phyloP scores from a whole-genome alignment of 2,888 invertebrate genomes.

The Tetragnatha montana region DNA sequence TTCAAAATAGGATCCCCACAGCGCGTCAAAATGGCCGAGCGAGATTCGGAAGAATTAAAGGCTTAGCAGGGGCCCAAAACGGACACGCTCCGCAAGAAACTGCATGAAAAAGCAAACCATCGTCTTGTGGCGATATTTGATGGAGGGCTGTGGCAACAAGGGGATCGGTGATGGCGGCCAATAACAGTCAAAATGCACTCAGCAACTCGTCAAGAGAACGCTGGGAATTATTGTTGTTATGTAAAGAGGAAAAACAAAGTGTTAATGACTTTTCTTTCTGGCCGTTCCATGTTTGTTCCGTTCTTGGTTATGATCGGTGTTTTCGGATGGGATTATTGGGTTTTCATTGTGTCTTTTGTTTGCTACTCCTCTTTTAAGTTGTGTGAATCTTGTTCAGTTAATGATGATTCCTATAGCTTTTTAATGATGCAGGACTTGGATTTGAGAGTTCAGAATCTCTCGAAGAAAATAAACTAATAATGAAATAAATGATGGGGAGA shows the following conservation, averaged over 20 bases:
- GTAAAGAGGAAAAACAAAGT: slow-evolving; percentile 13
- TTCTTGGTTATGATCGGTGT: slow-evolving; percentile 5
- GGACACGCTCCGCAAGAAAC: slow-evolving; percentile 41
- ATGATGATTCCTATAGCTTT: too few relatives aligned
- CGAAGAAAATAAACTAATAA: too few relatives aligned
- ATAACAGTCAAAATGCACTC: slow-evolving; percentile 63
- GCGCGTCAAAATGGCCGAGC: slow-evolving; percentile 53
- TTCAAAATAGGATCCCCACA: slow-evolving; percentile 26
- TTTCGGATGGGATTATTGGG: too few relatives aligned
- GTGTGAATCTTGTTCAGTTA: too few relatives aligned
- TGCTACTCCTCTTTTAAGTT: too few relatives aligned
- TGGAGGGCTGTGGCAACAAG: slow-evolving; percentile 27
- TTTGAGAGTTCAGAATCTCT: too few relatives aligned
- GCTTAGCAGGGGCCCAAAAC: slow-evolving; percentile 45
- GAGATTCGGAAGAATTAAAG: slow-evolving; percentile 53
- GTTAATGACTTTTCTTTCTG: slow-evolving; percentile 22
- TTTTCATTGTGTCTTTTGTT: too few relatives aligned
- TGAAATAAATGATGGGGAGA: too few relatives aligned
- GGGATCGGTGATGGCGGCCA: slow-evolving; percentile 38
- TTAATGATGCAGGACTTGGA: too few relatives aligned
- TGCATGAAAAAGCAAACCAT: slow-evolving; percentile 41
- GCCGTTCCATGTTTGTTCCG: not conserved
- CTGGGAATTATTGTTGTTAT: slow-evolving; percentile 5
- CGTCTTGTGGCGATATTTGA: slow-evolving; percentile 31
- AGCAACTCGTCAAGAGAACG: slow-evolving; percentile 23